Evolutionary conservation across 2,113 vertebrate species (phyloP), one percentile per base, ranked within the genome.

Genomic region (Oriolus oriolus): DNA sequence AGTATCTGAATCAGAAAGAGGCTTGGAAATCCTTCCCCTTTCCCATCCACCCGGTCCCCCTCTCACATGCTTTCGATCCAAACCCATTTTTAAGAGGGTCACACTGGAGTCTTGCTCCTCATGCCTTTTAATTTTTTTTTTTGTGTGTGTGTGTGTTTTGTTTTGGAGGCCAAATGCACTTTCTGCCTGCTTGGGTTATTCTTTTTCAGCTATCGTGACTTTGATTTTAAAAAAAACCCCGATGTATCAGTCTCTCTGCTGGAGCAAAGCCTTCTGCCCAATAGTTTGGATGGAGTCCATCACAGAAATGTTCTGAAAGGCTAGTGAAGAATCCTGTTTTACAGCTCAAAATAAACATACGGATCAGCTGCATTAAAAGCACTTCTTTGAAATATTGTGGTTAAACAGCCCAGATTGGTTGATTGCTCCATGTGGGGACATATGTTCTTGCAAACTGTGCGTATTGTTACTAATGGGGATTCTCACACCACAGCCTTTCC

Each of bases 391-490:
- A 96, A 92, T 96, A 97, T 78, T 95, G 83, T 85, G 97, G 95
- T 93, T 97, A 96, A 94, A 96, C 94, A 97, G 93, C 95, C 89
- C 92, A 93, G 90, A 95, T 82, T 81, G 93, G 96, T 93, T 93
- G 95, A 95, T 94, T 97, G 90, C 91, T 96, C 96, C 96, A 66
- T 45, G 87, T 0, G 37, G 90, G 95, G 90, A 97, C 91, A 95
- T 96, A 96, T 94, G 95, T 93, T 94, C 95, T 95, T 78, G 75
- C 95, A 96, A 96, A 96, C 94, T 95, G 96, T 68, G 95, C 5
- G 52, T 80, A 90, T 96, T 96, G 96, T 97, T 95, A 95, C 89
- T 97, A 95, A 95, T 91, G 93, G 94, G 94, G 96, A 91, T 95
- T 96, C 94, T 96, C 94, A 91, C 92, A 96, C 90, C 86, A 54